Conservation (phyloP, 2,797 vertebrate genomes). For the Girardinus metallicus region DNA sequence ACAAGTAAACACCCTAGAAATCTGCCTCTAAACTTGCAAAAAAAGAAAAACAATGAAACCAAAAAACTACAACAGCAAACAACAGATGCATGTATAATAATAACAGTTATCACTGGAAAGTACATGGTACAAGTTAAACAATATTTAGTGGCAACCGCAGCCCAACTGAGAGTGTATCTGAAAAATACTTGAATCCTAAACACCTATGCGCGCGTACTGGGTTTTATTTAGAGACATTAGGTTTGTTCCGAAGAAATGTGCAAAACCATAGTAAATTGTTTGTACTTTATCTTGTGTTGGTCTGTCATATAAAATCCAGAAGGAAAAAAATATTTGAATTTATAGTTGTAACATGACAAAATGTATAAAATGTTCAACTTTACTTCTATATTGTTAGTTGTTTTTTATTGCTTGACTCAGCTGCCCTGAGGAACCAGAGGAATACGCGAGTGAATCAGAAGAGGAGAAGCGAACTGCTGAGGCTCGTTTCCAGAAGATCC, state of each 20-base stretch:
- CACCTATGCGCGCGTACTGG: background rate
- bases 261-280: background rate
- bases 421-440: slow-evolving; percentile 91
- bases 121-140: too few species aligned
- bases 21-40: too few species aligned
- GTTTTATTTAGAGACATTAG: background rate
- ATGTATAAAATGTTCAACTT: background rate
- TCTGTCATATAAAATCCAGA: background rate
- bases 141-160: too few species aligned
- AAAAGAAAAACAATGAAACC: too few species aligned
- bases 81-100: too few species aligned
- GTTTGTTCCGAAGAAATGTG: background rate
- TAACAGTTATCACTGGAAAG: too few species aligned
- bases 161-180: too few species aligned
- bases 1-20: too few species aligned
- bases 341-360: background rate
- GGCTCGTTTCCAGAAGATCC: slow-evolving; percentile 87
- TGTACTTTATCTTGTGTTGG: background rate
- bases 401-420: slow-evolving; percentile 64
- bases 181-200: too few species aligned
- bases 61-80: too few species aligned
- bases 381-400: background rate
- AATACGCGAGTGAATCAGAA: slow-evolving; percentile 87
- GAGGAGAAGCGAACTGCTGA: slow-evolving; percentile 89
- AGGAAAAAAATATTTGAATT: background rate